A percentile compares a stretch with the other conserved stretches of the same genome.
Evolutionary conservation across 2,113 vertebrate species (phyloP).

Genomic region (Polyodon spathula): DNA sequence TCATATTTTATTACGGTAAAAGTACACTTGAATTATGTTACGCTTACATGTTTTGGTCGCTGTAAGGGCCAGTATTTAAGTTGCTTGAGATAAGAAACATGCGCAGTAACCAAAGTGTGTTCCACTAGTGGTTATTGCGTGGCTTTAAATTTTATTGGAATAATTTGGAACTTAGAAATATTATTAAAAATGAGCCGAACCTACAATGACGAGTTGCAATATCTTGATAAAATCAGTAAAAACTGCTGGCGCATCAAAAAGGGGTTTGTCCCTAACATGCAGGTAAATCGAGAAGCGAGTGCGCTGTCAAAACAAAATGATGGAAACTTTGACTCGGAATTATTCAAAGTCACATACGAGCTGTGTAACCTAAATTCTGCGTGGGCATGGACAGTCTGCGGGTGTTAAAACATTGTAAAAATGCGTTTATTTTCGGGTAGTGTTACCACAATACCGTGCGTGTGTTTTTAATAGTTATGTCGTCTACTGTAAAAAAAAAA

Average conservation of each 20-base stretch:
- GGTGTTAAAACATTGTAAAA: too few species aligned
- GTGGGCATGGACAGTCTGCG: too few species aligned
- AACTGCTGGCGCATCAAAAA: constrained; percentile 92
- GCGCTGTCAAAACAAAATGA: neutral
- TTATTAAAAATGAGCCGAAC: constrained; percentile 69
- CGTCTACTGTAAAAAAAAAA: too few species aligned
- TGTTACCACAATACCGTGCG: too few species aligned
- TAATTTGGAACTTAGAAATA: neutral
- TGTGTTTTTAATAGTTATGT: too few species aligned
- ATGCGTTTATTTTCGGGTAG: too few species aligned
- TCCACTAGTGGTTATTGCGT: neutral
- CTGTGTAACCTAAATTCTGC: too few species aligned
- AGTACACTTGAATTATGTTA: too few species aligned
- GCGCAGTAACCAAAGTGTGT: too few species aligned
- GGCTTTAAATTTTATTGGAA: neutral
- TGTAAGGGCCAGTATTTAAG: too few species aligned
- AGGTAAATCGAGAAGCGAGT: constrained; percentile 48
- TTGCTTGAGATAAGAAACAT: neutral
- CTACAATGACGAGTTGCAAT: constrained; percentile 95
- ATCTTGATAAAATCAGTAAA: constrained; percentile 75
- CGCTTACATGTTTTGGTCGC: neutral
- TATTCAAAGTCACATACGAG: neutral
- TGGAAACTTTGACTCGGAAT: neutral
- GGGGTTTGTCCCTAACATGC: constrained; percentile 96
- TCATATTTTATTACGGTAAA: too few species aligned